These are phyloP conservation scores for Drosophila flavopinicola DNA, from an alignment of 2,888 invertebrate species.

Conservation along the genomic window DNA sequence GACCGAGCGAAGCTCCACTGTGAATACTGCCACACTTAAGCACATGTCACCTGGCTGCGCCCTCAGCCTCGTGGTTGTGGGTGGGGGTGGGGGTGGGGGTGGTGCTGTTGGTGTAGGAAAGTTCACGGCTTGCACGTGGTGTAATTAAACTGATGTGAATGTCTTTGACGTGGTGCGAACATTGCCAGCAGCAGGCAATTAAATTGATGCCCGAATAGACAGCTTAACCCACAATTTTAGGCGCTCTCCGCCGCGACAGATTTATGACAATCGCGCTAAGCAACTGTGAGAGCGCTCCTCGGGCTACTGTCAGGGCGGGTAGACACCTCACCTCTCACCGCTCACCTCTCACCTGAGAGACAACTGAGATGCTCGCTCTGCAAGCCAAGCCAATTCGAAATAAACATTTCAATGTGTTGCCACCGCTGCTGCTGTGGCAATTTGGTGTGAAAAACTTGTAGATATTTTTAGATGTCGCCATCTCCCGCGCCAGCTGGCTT, in stretches of 20 bases:
- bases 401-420: slow-evolving; percentile 75
- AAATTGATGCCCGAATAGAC: slow-evolving; percentile 56
- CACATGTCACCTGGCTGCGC: slow-evolving; percentile 21
- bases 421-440: slow-evolving; percentile 40
- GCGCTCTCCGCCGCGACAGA: slow-evolving; percentile 53
- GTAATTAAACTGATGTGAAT: slow-evolving; percentile 71
- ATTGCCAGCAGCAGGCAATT: slow-evolving; percentile 68
- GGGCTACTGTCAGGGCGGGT: slow-evolving; percentile 5
- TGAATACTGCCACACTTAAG: slow-evolving; percentile 24
- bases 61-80: no score
- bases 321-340: slow-evolving; percentile 62
- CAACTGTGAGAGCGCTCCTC: slow-evolving; percentile 19
- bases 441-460: slow-evolving; percentile 72
- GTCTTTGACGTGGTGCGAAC: slow-evolving; percentile 73
- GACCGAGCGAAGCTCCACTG: slow-evolving; percentile 16
- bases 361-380: slow-evolving; percentile 47
- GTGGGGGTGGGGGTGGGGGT: neutral
- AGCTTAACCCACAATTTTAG: slow-evolving; percentile 58
- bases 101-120: neutral
- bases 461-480: slow-evolving; percentile 61
- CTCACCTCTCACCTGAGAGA: no score
- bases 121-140: slow-evolving; percentile 25
- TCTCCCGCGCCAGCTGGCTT: slow-evolving; percentile 30
- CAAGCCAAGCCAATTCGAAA: slow-evolving; percentile 59
- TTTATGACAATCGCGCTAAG: slow-evolving; percentile 60